phyloP scores from a whole-genome alignment of 2,797 vertebrate species.

The Platalea minor region DNA sequence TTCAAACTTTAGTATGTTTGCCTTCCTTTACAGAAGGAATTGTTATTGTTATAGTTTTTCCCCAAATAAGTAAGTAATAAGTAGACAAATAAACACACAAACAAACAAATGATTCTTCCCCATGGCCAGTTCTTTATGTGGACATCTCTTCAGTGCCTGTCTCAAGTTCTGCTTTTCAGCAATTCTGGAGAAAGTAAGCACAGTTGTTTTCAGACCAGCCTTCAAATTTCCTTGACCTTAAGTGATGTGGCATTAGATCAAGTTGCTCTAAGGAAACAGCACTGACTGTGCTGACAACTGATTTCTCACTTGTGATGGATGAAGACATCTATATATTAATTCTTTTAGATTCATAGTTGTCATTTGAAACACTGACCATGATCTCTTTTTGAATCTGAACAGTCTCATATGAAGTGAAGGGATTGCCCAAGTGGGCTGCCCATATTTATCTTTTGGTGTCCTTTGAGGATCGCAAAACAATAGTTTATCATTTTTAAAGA shows the following conservation, averaged over 20 bases:
- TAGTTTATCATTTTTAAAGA: not conserved
- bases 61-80: not conserved
- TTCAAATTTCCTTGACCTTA: constrained; percentile 1
- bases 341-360: not conserved
- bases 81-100: not conserved
- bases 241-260: not conserved
- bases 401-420: not conserved
- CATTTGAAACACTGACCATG: not conserved
- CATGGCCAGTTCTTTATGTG: not conserved
- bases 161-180: not conserved
- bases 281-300: not conserved
- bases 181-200: not conserved
- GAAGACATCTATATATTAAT: not conserved
- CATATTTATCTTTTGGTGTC: not conserved
- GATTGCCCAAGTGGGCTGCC: not conserved
- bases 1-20: not conserved
- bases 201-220: not conserved
- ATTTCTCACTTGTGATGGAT: not conserved
- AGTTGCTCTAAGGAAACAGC: not conserved
- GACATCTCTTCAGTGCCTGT: not conserved
- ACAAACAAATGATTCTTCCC: not conserved
- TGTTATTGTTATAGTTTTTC: not conserved
- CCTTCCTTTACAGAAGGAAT: not conserved
- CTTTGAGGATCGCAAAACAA: not conserved
- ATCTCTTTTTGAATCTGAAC: not conserved